Evolutionary conservation across 2,113 vertebrate species (phyloP).

Genomic region (Crotalus viridis): DNA sequence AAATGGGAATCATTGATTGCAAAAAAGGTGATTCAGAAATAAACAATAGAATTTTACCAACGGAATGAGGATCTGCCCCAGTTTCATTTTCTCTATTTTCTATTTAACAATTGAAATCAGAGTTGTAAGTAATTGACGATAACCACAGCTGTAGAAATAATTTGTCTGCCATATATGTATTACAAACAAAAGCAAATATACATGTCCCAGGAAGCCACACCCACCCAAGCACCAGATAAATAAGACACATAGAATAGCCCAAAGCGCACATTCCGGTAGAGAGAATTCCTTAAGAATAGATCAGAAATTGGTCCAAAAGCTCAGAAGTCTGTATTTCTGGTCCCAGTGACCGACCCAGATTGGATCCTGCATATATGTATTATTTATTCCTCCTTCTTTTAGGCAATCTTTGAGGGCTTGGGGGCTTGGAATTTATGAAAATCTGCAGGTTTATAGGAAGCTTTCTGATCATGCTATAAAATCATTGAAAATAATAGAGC

Average conservation of each 20-base stretch:
- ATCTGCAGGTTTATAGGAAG: neutral
- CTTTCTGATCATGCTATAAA: neutral
- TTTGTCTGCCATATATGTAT: neutral
- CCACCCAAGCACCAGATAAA: neutral
- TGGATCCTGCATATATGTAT: neutral
- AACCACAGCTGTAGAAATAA: neutral
- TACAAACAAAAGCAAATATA: neutral
- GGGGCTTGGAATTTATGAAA: neutral
- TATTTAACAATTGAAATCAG: neutral
- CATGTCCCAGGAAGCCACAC: neutral
- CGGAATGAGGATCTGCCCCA: neutral
- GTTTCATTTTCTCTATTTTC: neutral
- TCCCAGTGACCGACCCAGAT: too few relatives aligned
- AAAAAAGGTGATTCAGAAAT: neutral
- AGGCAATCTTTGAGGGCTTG: neutral
- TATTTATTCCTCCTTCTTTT: neutral
- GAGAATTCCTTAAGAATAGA: too few relatives aligned
- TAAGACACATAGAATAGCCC: neutral
- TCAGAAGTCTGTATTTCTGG: too few relatives aligned
- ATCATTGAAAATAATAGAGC: neutral
- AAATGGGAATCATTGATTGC: neutral
- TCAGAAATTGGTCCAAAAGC: too few relatives aligned
- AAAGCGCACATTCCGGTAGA: neutral
- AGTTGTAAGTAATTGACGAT: neutral
- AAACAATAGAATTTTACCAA: neutral